Base-by-base conservation (phyloP, 2,113 vertebrate species). In the Baryphthengus martii region DNA sequence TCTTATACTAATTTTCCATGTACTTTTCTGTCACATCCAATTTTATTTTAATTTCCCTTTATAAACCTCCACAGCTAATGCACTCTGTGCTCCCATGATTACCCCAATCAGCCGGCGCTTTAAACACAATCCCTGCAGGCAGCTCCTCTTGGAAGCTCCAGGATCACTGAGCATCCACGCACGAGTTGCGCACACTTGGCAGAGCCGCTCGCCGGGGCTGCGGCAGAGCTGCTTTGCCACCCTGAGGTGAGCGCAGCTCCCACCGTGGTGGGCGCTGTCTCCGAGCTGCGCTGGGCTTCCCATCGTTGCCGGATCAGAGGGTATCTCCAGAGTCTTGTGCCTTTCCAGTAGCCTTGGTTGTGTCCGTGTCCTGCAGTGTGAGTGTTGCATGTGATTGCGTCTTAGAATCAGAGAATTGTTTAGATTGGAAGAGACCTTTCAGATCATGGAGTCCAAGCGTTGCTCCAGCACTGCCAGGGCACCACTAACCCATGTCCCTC, bases 11-110 rank as follows among this genome's bases (percentile, higher is more conserved):
- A 95, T 96, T 97, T 96, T 94, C 95, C 96, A 92, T 95, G 95
- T 96, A 95, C 96, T 97, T 97, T 97, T 98, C 96, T 97, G 97
- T 96, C 97, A 97, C 95, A 97, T 97, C 96, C 96, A 96, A 95
- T 98, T 97, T 97, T 96, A 96, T 97, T 97, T 97, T 95, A 95
- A 97, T 97, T 97, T 97, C 91, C 93, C 90, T 97, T 96, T 95
- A 94, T 97, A 96, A 97, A 93, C 96, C 96, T 97, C 89, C 95
- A 56, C 83, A 62, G 96, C 89, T 97, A 97, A 98, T 97, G 95
- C 91, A 94, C 95, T 95, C 97, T 62, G 65, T 96, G 95, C 94
- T 97, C 91, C 95, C 88, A 71, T 96, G 97, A 97, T 97, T 97
- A 95, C 95, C 96, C 97, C 97, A 97, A 96, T 97, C 97, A 97